Evolutionary conservation across 2,888 invertebrate genomes (phyloP).

Genomic region (Drosophila limbata): DNA sequence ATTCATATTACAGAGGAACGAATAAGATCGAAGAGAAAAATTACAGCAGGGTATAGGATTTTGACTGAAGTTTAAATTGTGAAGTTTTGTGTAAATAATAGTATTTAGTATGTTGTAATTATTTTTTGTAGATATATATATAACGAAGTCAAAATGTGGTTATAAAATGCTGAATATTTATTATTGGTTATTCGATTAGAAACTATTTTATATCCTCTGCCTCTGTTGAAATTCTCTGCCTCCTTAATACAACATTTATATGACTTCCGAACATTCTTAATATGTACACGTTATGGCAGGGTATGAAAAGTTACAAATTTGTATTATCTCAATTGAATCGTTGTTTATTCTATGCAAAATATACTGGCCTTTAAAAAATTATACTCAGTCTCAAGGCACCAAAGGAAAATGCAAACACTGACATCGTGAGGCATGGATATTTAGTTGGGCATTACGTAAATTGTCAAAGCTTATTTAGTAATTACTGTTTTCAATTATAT

Average conservation of each 20-base stretch:
- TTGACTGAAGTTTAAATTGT: no score
- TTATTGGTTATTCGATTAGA: no score
- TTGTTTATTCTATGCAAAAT: constrained; percentile 22
- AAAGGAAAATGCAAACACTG: constrained; percentile 21
- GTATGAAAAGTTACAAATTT: constrained; percentile 11
- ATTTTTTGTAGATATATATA: no score
- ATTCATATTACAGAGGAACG: not conserved
- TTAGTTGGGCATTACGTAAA: constrained; percentile 4
- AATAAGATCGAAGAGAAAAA: no score
- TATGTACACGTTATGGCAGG: not conserved
- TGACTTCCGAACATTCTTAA: not conserved
- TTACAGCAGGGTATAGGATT: no score
- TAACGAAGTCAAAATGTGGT: no score
- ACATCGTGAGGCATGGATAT: constrained; percentile 5
- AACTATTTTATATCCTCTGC: not conserved
- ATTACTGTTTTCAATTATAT: constrained; percentile 27
- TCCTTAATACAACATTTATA: not conserved
- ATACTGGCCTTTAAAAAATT: constrained; percentile 54
- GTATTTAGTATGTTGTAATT: no score
- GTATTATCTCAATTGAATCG: constrained; percentile 11
- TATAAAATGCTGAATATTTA: no score
- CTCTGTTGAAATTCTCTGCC: not conserved
- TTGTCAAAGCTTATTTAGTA: constrained; percentile 26
- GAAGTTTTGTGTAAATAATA: no score
- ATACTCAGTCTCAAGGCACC: constrained; percentile 27